phyloP scores from a whole-genome alignment of 1,140 invertebrate genomes.

The Bombus soroeensis region DNA sequence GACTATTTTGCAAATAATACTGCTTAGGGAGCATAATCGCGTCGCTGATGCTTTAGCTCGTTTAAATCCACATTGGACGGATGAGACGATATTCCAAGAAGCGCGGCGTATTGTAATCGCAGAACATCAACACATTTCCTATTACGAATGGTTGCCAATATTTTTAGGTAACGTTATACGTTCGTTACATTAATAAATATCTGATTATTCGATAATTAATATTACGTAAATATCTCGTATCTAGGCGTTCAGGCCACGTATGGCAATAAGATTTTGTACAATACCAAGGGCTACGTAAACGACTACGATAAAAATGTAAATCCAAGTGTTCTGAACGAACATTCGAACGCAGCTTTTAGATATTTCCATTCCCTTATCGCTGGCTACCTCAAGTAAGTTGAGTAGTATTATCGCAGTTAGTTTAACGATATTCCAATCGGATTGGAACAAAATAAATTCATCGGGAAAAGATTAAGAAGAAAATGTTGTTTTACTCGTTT shows the following conservation, averaged over 20 bases:
- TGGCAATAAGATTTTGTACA: slow-evolving; percentile 88
- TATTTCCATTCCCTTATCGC: slow-evolving; percentile 94
- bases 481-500: background rate
- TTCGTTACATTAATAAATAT: background rate
- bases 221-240: background rate
- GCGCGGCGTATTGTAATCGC: slow-evolving; percentile 90
- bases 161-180: slow-evolving; percentile 85
- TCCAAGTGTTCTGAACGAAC: slow-evolving; percentile 92
- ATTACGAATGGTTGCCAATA: slow-evolving; percentile 93
- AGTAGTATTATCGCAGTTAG: background rate
- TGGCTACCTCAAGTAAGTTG: slow-evolving; percentile 43
- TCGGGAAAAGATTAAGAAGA: background rate
- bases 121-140: slow-evolving; percentile 92
- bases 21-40: slow-evolving; percentile 95
- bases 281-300: slow-evolving; percentile 87
- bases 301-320: slow-evolving; percentile 93
- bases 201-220: too few species aligned
- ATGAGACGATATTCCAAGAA: slow-evolving; percentile 94
- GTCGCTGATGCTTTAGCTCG: slow-evolving; percentile 88
- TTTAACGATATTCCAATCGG: background rate
- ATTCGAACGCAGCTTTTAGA: slow-evolving; percentile 93
- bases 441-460: background rate
- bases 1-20: slow-evolving; percentile 91
- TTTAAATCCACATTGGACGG: slow-evolving; percentile 94
- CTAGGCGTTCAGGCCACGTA: slow-evolving; percentile 83